Evolutionary conservation across 1,140 invertebrate species (phyloP).

Genomic region (Chrysopa pallens): DNA sequence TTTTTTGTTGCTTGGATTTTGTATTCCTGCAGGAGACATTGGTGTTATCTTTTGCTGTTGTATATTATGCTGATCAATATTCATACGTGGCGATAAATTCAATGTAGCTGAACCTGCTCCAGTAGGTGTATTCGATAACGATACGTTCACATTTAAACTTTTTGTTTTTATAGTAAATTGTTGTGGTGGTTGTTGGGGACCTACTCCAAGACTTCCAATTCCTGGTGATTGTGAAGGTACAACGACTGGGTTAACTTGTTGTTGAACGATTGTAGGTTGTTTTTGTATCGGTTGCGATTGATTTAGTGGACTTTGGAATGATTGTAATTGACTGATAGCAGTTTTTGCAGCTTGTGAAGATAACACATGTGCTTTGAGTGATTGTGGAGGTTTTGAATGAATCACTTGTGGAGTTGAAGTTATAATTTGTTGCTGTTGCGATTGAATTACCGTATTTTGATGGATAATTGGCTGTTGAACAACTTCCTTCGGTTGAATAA

Average conservation of each 20-base stretch:
- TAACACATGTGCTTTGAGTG: slow-evolving; percentile 33
- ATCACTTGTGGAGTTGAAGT: slow-evolving; percentile 1
- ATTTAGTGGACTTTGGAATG: slow-evolving; percentile 4
- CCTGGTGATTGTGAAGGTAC: background rate
- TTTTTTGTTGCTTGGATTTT: slow-evolving; percentile 23
- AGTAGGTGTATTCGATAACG: background rate
- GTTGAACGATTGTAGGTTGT: slow-evolving; percentile 1
- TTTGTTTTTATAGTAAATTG: no score
- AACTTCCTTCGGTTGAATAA: slow-evolving; percentile 10
- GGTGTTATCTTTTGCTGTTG: slow-evolving; percentile 7
- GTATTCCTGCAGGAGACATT: background rate
- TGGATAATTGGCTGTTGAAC: slow-evolving; percentile 7
- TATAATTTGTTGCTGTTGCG: background rate
- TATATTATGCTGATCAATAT: no score
- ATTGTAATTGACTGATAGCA: slow-evolving; percentile 10
- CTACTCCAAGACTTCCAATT: slow-evolving; percentile 2
- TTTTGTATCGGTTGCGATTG: slow-evolving; percentile 2
- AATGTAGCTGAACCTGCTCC: background rate
- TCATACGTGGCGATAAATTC: slow-evolving; percentile 9
- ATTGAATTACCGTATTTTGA: slow-evolving; percentile 6
- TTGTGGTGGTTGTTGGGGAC: slow-evolving; percentile 4
- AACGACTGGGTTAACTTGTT: slow-evolving; percentile 2
- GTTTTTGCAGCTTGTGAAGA: slow-evolving; percentile 17
- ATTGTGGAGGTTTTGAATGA: slow-evolving; percentile 24
- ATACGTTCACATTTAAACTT: background rate